Conservation (phyloP, 53 echinoderm and acorn worm genomes). For the Henricia sp. region DNA sequence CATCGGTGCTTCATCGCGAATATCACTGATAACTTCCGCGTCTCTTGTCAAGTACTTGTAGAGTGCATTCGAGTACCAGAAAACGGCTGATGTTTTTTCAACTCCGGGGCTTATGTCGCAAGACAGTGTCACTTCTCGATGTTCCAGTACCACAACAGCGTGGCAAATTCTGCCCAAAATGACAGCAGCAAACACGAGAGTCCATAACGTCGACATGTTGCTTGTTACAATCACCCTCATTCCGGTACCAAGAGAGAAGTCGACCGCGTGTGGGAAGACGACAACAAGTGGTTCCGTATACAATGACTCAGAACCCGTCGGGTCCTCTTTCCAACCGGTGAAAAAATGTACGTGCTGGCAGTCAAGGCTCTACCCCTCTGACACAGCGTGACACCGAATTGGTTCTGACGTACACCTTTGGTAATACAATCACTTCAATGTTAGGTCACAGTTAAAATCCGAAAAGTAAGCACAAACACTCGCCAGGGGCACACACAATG, state of each 20-base stretch:
- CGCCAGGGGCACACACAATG: neutral
- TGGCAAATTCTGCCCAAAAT: neutral
- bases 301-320: conserved; percentile 45
- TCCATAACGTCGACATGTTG: conserved; percentile 8
- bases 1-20: neutral
- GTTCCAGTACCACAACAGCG: conserved; percentile 36
- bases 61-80: conserved; percentile 47
- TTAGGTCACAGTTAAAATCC: conserved; percentile 3
- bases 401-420: neutral
- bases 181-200: neutral
- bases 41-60: conserved; percentile 49
- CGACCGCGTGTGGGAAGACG: conserved; percentile 6
- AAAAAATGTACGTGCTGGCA: neutral
- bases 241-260: neutral
- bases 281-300: neutral
- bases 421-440: conserved; percentile 35
- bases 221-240: neutral
- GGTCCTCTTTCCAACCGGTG: neutral
- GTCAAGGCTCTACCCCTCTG: conserved; percentile 4
- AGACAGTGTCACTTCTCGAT: conserved; percentile 15
- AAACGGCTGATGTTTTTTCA: conserved; percentile 46
- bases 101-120: conserved; percentile 32
- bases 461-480: too few species aligned
- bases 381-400: conserved; percentile 34
- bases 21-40: neutral